phyloP scores from a whole-genome alignment of 2,113 vertebrate genomes.

The Cnemophilus loriae region DNA sequence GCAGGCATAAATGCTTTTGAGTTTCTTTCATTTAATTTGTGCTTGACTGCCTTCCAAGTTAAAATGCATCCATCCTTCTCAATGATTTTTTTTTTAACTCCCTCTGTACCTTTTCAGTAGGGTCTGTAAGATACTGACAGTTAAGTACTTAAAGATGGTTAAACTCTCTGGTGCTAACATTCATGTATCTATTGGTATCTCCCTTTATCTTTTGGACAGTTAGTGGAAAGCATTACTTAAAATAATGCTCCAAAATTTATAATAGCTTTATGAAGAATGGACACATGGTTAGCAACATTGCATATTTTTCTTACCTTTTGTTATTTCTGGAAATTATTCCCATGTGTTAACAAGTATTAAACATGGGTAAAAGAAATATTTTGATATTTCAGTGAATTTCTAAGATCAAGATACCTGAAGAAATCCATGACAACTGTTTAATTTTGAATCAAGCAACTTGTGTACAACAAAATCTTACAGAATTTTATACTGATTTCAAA shows the following conservation, averaged over 20 bases:
- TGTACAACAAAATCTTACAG: not conserved
- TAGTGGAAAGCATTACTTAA: not conserved
- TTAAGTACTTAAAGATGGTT: not conserved
- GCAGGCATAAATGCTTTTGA: not conserved
- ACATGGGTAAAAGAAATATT: not conserved
- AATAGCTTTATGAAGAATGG: not conserved
- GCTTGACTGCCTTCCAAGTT: not conserved
- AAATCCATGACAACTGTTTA: not conserved
- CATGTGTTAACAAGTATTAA: not conserved
- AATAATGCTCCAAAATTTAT: not conserved
- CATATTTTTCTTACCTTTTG: not conserved
- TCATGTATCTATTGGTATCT: not conserved
- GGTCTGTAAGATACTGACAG: not conserved
- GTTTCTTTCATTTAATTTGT: not conserved
- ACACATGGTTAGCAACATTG: not conserved
- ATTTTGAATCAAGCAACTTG: not conserved
- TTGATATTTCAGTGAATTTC: not conserved
- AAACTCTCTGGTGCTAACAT: not conserved
- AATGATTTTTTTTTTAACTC: not conserved
- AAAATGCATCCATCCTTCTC: not conserved
- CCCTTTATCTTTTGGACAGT: not conserved
- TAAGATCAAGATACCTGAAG: not conserved
- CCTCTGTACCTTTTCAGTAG: not conserved
- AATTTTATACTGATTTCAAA: not conserved
- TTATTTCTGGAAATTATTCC: not conserved